Evolutionary conservation across 2,888 invertebrate genomes (phyloP), one percentile per base, ranked within the genome.

Genomic region (Philaethria dido): DNA sequence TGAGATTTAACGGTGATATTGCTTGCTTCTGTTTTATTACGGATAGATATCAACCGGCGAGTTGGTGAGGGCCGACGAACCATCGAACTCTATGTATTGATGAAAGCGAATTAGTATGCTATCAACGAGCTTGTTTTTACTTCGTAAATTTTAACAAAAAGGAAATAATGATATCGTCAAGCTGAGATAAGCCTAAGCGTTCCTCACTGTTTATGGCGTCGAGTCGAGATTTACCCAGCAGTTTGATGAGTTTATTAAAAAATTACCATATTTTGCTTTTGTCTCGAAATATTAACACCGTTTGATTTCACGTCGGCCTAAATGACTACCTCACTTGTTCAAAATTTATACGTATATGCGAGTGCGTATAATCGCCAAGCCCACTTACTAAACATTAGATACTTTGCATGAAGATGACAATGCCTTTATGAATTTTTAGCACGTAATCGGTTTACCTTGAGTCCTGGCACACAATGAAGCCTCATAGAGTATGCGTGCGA

Each of bases 151-250:
- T 89, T 88, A 83, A 77, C 78, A 86, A 89, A 91, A 84, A 81
- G 83, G 82, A 88, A 86, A 88, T 92, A 89, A 92, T 92, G 89
- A 90, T 86, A 86, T 87, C 87, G 88, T 89, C 88, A 86, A 84
- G 83, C 80, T 81, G 83, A 89, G 92, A 91, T 91, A 91, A 89
- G 83, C 81, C 80, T 82, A 78, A 83, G 82, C 84, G 82, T 78
- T 78, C 81, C 83, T 80, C 84, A 84, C 85, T 87, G 85, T 88
- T 88, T 88, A 87, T 86, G 84, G 82, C 82, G 84, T 85, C 81
- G 78, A 80, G 84, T 85, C 84, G 80, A 82, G 83, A 82, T 84
- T 83, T 83, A 78, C 76, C 75, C 79, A 77, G 74, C 68, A 72
- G 74, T 77, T 78, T 80, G 81, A 83, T 81, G 78, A 74, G 77